Conservation (phyloP, 1,140 invertebrate genomes). For the Amphibalanus amphitrite region DNA sequence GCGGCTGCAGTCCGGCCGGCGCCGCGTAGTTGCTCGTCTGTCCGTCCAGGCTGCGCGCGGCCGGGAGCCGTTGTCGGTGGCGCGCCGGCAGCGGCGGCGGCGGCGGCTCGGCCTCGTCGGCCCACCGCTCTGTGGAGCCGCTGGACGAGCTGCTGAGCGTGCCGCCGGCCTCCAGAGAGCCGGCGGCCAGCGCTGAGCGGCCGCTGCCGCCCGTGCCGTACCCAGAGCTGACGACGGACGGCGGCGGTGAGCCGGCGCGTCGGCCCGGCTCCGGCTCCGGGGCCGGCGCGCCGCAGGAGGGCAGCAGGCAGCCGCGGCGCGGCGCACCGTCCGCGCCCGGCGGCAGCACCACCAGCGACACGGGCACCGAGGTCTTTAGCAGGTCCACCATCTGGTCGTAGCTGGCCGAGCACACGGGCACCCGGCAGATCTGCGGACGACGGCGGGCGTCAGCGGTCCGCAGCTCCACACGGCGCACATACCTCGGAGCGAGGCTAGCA, state of each 20-base stretch:
- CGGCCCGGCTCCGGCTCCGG: slow-evolving; percentile 25
- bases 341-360: slow-evolving; percentile 67
- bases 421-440: slow-evolving; percentile 52
- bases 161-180: slow-evolving; percentile 1
- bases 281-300: slow-evolving; percentile 34
- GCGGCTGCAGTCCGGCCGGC: neutral
- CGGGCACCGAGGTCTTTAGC: slow-evolving; percentile 69
- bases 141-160: slow-evolving; percentile 7
- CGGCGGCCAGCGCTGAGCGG: slow-evolving; percentile 36
- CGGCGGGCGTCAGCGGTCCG: neutral
- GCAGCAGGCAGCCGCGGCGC: slow-evolving; percentile 34
- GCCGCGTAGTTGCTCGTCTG: neutral
- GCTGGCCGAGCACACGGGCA: slow-evolving; percentile 68
- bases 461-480: too few species aligned
- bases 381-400: slow-evolving; percentile 90
- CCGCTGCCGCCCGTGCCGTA: slow-evolving; percentile 64
- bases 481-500: too few species aligned
- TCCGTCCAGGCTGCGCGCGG: neutral
- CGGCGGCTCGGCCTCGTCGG: neutral
- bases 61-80: neutral
- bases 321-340: slow-evolving; percentile 47
- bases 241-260: slow-evolving; percentile 55
- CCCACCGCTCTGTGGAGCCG: neutral
- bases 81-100: neutral
- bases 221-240: slow-evolving; percentile 61